These are phyloP conservation scores for Lithobates pipiens DNA, from an alignment of 2,797 vertebrate species.

Conservation along the genomic window DNA sequence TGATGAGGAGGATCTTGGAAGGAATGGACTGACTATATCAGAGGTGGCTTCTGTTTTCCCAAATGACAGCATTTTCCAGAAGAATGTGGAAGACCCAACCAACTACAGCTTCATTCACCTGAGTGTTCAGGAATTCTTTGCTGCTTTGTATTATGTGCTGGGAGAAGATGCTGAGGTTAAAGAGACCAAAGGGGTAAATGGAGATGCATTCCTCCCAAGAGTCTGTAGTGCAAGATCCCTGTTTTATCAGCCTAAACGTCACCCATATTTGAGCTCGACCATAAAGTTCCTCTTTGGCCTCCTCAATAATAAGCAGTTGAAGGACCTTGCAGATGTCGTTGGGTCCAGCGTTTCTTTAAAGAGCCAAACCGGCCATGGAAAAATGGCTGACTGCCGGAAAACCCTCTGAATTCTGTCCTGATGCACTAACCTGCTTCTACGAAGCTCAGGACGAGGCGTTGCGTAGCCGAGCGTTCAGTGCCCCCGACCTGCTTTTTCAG, in stretches of 20 bases:
- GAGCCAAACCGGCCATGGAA: neutral
- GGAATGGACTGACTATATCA: constrained; percentile 55
- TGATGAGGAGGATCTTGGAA: constrained; percentile 48
- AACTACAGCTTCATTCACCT: constrained; percentile 63
- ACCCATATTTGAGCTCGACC: neutral
- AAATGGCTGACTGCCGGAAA: neutral
- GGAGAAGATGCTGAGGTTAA: neutral
- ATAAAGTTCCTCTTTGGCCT: constrained; percentile 14
- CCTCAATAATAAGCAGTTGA: neutral
- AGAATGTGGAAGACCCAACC: constrained; percentile 38
- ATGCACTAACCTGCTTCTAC: neutral
- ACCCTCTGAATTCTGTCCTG: neutral
- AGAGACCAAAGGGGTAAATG: neutral
- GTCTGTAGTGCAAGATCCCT: neutral
- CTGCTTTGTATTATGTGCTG: constrained; percentile 64
- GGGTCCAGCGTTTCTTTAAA: neutral
- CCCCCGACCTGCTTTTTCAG: neutral
- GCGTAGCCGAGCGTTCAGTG: neutral
- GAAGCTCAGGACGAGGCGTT: constrained; percentile 4
- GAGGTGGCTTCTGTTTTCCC: constrained; percentile 62
- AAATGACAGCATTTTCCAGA: constrained; percentile 60
- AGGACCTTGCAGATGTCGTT: neutral
- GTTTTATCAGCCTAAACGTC: no score
- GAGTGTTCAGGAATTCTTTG: constrained; percentile 68
- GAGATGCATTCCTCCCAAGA: neutral